phyloP scores from a whole-genome alignment of 2,888 invertebrate species.

The Tricholauxania praeusta region DNA sequence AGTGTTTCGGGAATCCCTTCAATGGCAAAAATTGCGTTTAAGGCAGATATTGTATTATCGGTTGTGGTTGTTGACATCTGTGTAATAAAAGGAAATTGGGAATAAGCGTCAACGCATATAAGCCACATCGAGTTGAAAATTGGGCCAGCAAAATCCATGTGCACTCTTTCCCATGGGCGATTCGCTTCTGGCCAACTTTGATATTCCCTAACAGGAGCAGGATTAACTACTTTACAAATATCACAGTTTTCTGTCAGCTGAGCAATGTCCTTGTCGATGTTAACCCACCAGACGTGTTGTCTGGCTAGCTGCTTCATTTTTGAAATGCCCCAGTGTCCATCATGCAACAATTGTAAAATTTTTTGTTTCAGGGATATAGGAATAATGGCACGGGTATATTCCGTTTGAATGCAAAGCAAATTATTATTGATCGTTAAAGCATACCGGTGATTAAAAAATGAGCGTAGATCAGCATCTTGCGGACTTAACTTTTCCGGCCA shows the following conservation, averaged over 20 bases:
- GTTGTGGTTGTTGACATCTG: constrained; percentile 37
- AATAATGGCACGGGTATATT: constrained; percentile 32
- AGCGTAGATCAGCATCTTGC: constrained; percentile 17
- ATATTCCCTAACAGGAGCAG: constrained; percentile 32
- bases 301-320: constrained; percentile 40
- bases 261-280: constrained; percentile 37
- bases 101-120: constrained; percentile 43
- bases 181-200: constrained; percentile 47
- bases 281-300: constrained; percentile 38
- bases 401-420: constrained; percentile 36
- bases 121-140: constrained; percentile 47
- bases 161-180: constrained; percentile 60
- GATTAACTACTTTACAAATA: constrained; percentile 35
- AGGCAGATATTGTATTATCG: constrained; percentile 22
- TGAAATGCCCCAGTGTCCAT: constrained; percentile 38
- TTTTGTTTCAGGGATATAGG: constrained; percentile 19
- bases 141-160: constrained; percentile 66
- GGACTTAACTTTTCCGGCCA: constrained; percentile 20
- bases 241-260: constrained; percentile 28
- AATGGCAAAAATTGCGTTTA: constrained; percentile 48
- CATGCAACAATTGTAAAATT: constrained; percentile 34
- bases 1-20: constrained; percentile 49
- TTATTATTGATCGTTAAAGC: constrained; percentile 32
- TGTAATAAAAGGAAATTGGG: constrained; percentile 37
- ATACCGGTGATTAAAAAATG: constrained; percentile 36